phyloP scores from a whole-genome alignment of 2,888 invertebrate species.

The Acleris holmiana region DNA sequence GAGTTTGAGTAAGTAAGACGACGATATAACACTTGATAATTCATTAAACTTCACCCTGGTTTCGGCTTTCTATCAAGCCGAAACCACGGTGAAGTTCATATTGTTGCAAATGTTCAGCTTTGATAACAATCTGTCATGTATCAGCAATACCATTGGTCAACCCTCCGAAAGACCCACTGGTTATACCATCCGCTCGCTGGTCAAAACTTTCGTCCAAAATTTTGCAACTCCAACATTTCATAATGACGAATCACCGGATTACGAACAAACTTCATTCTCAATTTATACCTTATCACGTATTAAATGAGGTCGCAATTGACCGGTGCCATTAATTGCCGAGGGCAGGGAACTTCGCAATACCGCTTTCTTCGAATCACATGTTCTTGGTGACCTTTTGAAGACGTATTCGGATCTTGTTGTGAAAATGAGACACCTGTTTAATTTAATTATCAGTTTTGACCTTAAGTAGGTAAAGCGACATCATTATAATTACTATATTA shows the following conservation, averaged over 20 bases:
- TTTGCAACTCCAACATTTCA: conserved; percentile 27
- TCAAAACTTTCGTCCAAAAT: conserved; percentile 29
- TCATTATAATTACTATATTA: no score
- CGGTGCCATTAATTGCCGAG: conserved; percentile 8
- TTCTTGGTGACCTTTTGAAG: conserved; percentile 27
- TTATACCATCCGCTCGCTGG: background rate
- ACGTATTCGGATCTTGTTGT: conserved; percentile 16
- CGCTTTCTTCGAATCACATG: conserved; percentile 28
- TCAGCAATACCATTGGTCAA: conserved; percentile 1
- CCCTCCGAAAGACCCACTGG: conserved; percentile 3
- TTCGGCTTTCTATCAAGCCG: no score
- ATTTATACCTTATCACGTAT: conserved; percentile 15
- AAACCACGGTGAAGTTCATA: no score
- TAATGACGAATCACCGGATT: conserved; percentile 29
- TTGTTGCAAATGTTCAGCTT: no score
- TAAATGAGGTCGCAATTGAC: conserved; percentile 21
- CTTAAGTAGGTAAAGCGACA: background rate
- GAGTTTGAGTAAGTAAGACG: no score
- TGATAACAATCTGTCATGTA: no score
- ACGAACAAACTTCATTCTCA: conserved; percentile 3
- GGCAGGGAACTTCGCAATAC: conserved; percentile 15
- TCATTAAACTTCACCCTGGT: no score
- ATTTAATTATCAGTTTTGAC: background rate
- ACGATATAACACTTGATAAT: no score
- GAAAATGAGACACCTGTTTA: conserved; percentile 19